Percentiles rank a stretch among this genome's conserved stretches.
These are phyloP conservation scores for Drosophila carrolli DNA, from an alignment of 1,140 invertebrate species.

Conservation along the genomic window DNA sequence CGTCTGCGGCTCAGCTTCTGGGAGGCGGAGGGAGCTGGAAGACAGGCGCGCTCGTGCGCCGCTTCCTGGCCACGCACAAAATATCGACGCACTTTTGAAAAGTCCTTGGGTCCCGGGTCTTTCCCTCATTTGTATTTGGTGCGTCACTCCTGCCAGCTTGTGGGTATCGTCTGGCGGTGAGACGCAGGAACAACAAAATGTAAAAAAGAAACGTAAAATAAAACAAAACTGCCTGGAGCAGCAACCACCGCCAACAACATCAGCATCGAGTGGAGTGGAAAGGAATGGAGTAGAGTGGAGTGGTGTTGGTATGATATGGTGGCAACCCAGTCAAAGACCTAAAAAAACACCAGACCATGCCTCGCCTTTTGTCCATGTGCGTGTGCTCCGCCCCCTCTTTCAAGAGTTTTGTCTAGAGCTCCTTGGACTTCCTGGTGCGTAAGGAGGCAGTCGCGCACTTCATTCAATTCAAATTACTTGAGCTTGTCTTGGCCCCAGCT, in stretches of 20 bases:
- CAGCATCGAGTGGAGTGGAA: slow-evolving; percentile 26
- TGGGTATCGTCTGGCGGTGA: slow-evolving; percentile 79
- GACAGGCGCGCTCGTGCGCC: slow-evolving; percentile 37
- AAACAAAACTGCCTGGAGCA: slow-evolving; percentile 53
- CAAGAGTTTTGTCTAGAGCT: slow-evolving; percentile 41
- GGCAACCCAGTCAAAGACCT: slow-evolving; percentile 51
- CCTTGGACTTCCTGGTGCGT: slow-evolving; percentile 77
- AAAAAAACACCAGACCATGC: slow-evolving; percentile 30
- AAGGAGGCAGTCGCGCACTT: slow-evolving; percentile 63
- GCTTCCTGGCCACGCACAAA: slow-evolving; percentile 81
- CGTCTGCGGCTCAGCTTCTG: slow-evolving; percentile 61
- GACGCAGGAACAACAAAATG: slow-evolving; percentile 44
- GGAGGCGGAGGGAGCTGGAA: not conserved
- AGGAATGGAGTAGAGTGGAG: slow-evolving; percentile 11
- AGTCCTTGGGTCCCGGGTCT: slow-evolving; percentile 54
- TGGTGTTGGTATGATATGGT: slow-evolving; percentile 10
- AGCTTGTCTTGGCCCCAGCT: slow-evolving; percentile 30
- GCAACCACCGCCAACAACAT: slow-evolving; percentile 53
- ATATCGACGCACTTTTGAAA: slow-evolving; percentile 78
- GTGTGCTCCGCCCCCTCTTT: not conserved
- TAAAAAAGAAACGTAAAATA: slow-evolving; percentile 45
- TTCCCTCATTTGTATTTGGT: slow-evolving; percentile 71
- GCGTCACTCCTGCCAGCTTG: slow-evolving; percentile 61
- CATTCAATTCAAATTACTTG: slow-evolving; percentile 80
- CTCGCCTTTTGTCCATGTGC: slow-evolving; percentile 32